Percentiles rank a stretch among this genome's conserved stretches.
phyloP scores from a whole-genome alignment of 2,888 invertebrate genomes.

The Microplitis deprimator region DNA sequence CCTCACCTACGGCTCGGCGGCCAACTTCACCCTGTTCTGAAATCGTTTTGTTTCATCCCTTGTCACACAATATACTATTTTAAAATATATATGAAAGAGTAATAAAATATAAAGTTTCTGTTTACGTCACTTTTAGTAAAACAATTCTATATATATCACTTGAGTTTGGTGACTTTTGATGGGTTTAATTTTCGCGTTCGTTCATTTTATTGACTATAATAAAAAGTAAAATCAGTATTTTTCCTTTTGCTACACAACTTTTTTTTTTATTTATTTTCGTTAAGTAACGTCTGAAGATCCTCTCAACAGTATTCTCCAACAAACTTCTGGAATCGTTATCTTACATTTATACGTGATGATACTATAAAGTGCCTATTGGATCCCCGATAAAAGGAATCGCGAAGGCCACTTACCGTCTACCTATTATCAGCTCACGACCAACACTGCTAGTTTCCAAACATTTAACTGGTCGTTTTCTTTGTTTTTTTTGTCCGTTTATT shows the following conservation, averaged over 20 bases:
- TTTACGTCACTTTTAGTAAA: too few relatives aligned
- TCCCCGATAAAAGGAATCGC: constrained; percentile 16
- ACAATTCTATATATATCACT: background rate
- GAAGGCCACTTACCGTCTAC: constrained; percentile 18
- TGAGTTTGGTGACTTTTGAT: background rate
- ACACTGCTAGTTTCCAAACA: background rate
- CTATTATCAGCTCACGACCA: constrained; percentile 24
- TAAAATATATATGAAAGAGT: background rate
- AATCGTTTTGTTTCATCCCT: background rate
- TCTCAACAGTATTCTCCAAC: background rate
- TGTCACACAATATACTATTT: background rate
- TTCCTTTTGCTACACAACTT: background rate
- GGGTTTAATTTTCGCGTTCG: background rate
- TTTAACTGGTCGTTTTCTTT: constrained; percentile 2
- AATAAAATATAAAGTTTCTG: too few relatives aligned
- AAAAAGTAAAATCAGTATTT: background rate
- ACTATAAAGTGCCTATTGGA: constrained; percentile 16
- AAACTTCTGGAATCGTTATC: constrained; percentile 12
- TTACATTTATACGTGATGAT: constrained; percentile 16
- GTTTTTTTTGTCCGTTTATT: constrained; percentile 1
- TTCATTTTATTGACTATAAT: background rate
- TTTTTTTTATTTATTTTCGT: constrained; percentile 6
- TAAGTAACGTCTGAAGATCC: background rate
- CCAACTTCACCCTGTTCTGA: too few relatives aligned
- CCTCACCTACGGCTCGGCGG: too few relatives aligned